A percentile compares a stretch with the other conserved stretches of the same genome.
These are phyloP conservation scores for Aspidoscelis tigris DNA, from an alignment of 2,113 vertebrate species.

Conservation along the genomic window DNA sequence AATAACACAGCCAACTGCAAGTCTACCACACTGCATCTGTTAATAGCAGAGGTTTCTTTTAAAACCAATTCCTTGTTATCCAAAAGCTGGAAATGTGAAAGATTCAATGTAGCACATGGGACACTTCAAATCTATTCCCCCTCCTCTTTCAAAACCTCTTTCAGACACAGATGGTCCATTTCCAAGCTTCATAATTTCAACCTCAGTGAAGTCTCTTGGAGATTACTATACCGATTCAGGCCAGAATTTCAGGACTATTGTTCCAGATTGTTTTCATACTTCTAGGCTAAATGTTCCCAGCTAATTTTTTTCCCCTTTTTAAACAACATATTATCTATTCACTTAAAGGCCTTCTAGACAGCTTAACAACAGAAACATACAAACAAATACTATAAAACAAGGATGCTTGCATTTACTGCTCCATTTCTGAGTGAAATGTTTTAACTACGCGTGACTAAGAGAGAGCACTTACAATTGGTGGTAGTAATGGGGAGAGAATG, in stretches of 20 bases:
- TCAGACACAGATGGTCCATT: not conserved
- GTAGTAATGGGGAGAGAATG: not conserved
- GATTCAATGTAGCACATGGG: not conserved
- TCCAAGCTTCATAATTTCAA: conserved; percentile 21
- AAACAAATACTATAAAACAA: conserved; percentile 24
- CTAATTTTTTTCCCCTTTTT: conserved; percentile 14
- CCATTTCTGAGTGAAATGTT: rapidly evolving
- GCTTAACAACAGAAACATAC: conserved; percentile 26
- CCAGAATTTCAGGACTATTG: conserved; percentile 35
- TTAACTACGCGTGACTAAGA: not conserved
- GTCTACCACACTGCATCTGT: not conserved
- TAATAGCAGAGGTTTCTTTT: not conserved
- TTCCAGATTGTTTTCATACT: conserved; percentile 1
- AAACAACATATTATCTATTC: conserved; percentile 19
- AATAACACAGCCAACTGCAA: rapidly evolving
- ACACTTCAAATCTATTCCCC: conserved; percentile 20
- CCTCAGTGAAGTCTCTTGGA: conserved; percentile 39
- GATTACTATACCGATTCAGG: conserved; percentile 34
- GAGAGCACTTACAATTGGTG: conserved; percentile 15
- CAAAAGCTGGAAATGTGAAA: rapidly evolving
- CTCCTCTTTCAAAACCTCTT: conserved; percentile 12
- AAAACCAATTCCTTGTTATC: not conserved
- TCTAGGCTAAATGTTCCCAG: conserved; percentile 1
- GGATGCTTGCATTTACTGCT: conserved; percentile 16
- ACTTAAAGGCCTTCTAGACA: conserved; percentile 29